Conservation (phyloP, 2,797 vertebrate species). For the Acanthurus leucopareius region DNA sequence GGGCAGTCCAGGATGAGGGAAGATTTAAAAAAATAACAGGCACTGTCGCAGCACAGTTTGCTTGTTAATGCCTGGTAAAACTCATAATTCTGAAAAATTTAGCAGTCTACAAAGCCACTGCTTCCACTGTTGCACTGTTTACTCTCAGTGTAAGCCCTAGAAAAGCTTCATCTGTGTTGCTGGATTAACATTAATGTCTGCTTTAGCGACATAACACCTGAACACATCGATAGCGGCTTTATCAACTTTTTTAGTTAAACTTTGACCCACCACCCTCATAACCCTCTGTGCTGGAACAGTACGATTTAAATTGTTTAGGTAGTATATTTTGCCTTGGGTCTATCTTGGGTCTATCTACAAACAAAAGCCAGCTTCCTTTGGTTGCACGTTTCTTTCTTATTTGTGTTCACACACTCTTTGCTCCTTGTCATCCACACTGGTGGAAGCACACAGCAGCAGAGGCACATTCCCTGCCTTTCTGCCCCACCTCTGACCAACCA, state of each 20-base stretch:
- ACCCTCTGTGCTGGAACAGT: background rate
- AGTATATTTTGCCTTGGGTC: background rate
- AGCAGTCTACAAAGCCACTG: too few species aligned
- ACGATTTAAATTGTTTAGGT: slow-evolving; percentile 1
- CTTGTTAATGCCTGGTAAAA: too few species aligned
- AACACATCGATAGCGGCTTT: slow-evolving; percentile 1
- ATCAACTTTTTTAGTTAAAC: slow-evolving; percentile 12
- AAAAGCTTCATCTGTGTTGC: too few species aligned
- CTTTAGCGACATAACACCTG: background rate
- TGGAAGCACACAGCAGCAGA: slow-evolving; percentile 28
- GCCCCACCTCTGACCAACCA: slow-evolving; percentile 59
- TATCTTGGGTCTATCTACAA: background rate
- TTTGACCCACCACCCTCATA: slow-evolving; percentile 18
- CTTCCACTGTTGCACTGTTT: too few species aligned
- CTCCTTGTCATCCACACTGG: slow-evolving; percentile 22
- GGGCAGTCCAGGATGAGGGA: too few species aligned
- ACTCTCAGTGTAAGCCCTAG: too few species aligned
- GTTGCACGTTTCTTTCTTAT: background rate
- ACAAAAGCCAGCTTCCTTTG: background rate
- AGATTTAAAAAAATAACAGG: too few species aligned
- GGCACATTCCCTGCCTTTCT: slow-evolving; percentile 34
- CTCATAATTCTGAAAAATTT: too few species aligned
- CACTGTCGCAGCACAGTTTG: too few species aligned
- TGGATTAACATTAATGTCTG: too few species aligned
- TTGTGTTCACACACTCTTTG: slow-evolving; percentile 4